A percentile compares a stretch with the other conserved stretches of the same genome.
Evolutionary conservation across 2,888 invertebrate species (phyloP).

Genomic region (Metallyticus violacea): DNA sequence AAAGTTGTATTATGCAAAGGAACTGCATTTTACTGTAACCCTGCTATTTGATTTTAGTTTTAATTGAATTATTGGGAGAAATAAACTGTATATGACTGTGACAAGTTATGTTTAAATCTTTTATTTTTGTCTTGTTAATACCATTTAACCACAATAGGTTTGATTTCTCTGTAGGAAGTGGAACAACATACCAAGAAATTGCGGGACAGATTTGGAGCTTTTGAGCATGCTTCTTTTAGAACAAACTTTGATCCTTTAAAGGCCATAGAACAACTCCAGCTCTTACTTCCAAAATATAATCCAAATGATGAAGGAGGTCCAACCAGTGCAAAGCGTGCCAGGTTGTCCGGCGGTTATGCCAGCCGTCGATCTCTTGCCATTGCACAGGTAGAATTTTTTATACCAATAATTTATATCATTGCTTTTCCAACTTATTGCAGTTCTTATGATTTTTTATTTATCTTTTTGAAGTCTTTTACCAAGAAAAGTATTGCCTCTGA

Average conservation of each 20-base stretch:
- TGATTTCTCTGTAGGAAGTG: conserved; percentile 57
- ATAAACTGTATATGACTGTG: no score
- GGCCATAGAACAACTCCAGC: conserved; percentile 59
- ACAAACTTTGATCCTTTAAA: conserved; percentile 64
- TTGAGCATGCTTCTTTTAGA: conserved; percentile 69
- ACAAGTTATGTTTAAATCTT: no score
- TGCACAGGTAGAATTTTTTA: neutral
- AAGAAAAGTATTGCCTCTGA: no score
- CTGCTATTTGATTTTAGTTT: no score
- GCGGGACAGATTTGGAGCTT: conserved; percentile 66
- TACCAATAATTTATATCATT: no score
- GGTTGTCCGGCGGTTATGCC: neutral
- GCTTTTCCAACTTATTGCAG: no score
- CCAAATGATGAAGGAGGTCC: neutral
- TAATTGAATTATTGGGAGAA: no score
- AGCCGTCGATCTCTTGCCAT: neutral
- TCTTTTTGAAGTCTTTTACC: no score
- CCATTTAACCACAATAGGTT: neutral
- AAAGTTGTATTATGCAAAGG: no score
- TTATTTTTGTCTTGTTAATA: no score
- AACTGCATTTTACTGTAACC: no score
- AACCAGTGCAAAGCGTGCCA: conserved; percentile 13
- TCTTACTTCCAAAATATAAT: conserved; percentile 56
- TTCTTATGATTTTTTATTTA: no score
- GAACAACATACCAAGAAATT: conserved; percentile 72